phyloP scores from a whole-genome alignment of 1,140 invertebrate genomes.

The Ips typographus region DNA sequence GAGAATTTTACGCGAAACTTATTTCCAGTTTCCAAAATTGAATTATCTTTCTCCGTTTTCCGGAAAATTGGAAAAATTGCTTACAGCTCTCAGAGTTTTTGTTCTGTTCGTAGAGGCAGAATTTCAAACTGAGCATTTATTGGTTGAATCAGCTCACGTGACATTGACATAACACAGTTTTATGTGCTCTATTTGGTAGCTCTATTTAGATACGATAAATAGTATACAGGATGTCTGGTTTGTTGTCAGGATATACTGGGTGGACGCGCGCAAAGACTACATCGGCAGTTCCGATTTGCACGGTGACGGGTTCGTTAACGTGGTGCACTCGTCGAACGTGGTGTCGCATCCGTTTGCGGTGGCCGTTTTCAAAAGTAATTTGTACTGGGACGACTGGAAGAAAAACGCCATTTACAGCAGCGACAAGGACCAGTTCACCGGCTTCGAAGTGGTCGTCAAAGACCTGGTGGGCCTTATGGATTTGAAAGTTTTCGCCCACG shows the following conservation, averaged over 20 bases:
- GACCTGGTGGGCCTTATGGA: constrained; percentile 75
- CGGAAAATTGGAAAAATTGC: no score
- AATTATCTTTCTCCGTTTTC: no score
- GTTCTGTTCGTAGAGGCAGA: no score
- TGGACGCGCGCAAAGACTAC: constrained; percentile 81
- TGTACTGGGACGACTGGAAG: constrained; percentile 94
- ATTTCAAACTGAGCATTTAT: no score
- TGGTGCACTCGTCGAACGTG: constrained; percentile 65
- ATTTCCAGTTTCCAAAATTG: no score
- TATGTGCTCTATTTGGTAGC: no score
- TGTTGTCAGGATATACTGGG: constrained; percentile 73
- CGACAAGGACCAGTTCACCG: constrained; percentile 66
- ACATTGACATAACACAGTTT: constrained; percentile 27
- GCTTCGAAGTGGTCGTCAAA: constrained; percentile 61
- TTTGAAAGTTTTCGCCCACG: constrained; percentile 78
- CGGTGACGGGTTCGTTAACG: constrained; percentile 73
- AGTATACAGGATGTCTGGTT: not conserved
- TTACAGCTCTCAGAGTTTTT: no score
- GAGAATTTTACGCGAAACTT: not conserved
- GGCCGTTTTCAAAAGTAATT: constrained; percentile 71
- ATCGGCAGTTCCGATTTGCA: constrained; percentile 81
- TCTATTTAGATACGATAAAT: no score
- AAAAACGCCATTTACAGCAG: constrained; percentile 74
- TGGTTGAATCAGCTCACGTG: not conserved
- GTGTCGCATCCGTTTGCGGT: constrained; percentile 83